phyloP scores from a whole-genome alignment of 1,140 invertebrate species.

The Drepana arcuata region DNA sequence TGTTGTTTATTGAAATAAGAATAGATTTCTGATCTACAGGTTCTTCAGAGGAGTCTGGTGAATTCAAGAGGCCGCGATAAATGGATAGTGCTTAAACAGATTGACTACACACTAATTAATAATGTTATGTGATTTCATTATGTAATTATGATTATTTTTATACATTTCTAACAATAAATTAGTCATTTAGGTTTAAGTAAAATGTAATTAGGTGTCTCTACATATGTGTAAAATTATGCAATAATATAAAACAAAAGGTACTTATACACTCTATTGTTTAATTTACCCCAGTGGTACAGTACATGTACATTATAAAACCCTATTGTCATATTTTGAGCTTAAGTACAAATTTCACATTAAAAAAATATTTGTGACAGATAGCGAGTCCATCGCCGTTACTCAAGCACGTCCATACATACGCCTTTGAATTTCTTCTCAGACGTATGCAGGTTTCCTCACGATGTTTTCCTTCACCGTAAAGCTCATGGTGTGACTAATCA shows the following conservation, averaged over 20 bases:
- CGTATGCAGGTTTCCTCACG: too few relatives aligned
- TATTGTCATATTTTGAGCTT: too few relatives aligned
- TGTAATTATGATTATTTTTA: slow-evolving; percentile 14
- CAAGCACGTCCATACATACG: too few relatives aligned
- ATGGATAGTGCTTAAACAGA: slow-evolving; percentile 7
- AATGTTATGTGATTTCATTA: slow-evolving; percentile 43
- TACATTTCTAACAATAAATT: slow-evolving; percentile 36
- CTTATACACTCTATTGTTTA: slow-evolving; percentile 17
- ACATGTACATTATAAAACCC: too few relatives aligned
- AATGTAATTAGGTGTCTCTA: slow-evolving; percentile 16
- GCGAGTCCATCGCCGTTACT: too few relatives aligned
- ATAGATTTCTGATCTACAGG: slow-evolving; percentile 28
- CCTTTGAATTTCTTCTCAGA: too few relatives aligned
- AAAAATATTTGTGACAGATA: too few relatives aligned
- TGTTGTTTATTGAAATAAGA: too few relatives aligned
- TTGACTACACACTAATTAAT: slow-evolving; percentile 18
- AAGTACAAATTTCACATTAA: too few relatives aligned
- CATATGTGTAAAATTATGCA: slow-evolving; percentile 31
- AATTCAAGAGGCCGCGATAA: slow-evolving; percentile 58
- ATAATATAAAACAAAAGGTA: slow-evolving; percentile 33
- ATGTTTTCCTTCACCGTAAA: too few relatives aligned
- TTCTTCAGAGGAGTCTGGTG: slow-evolving; percentile 60
- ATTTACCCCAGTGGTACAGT: slow-evolving; percentile 3
- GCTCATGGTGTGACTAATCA: too few relatives aligned
- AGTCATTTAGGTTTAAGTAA: slow-evolving; percentile 49